Base-by-base conservation (phyloP, 2,888 invertebrate genomes). In the Eupithecia centaureata region DNA sequence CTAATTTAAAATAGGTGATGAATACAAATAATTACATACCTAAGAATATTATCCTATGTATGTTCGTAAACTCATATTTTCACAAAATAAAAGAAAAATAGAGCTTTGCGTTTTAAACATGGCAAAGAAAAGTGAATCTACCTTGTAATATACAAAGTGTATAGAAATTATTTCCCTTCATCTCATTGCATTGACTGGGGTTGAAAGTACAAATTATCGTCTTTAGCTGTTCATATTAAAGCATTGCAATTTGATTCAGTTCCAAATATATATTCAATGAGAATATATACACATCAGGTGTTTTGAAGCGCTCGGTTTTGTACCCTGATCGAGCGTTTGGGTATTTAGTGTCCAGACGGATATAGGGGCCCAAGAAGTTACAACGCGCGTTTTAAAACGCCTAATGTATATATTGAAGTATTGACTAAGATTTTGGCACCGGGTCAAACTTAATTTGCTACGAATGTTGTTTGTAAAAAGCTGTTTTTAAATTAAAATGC, bases 161-260 rank as follows among this genome's bases (percentile, higher is more conserved):
- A 54, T 58, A 60, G 27, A 59, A 60, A 69, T 51, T n/a, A 30
- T 69, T 63, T 47, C 42, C 51, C 25, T 35, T 62, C 33, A 57
- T 63, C 33, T 38, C 33, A n/a, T n/a, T 33, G 15, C 22, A 7
- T 52, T 32, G 42, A 56, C 57, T 60, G 54, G 59, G 38, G 58
- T 42, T 32, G 18, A 58, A 61, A 58, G 25, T 57, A 18, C 27
- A 13, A 25, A 32, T 54, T 60, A 27, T 52, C 1, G 13, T 25
- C 15, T 27, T 18, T 15, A 27, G 13, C 27, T 52, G 1, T 5
- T 52, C 52, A 42, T 15, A n/a, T 42, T 27, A 15, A 52, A 25
- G 13, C 22, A 2, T 22, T 28, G 33, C 28, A 42, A 47, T 61
- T 68, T 27, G 51, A 64, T 42, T 18, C 42, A 2, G 42, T 42